Evolutionary conservation across 1,140 invertebrate genomes (phyloP), one percentile per base, ranked within the genome.

Genomic region (Ostrea denselamellosa): DNA sequence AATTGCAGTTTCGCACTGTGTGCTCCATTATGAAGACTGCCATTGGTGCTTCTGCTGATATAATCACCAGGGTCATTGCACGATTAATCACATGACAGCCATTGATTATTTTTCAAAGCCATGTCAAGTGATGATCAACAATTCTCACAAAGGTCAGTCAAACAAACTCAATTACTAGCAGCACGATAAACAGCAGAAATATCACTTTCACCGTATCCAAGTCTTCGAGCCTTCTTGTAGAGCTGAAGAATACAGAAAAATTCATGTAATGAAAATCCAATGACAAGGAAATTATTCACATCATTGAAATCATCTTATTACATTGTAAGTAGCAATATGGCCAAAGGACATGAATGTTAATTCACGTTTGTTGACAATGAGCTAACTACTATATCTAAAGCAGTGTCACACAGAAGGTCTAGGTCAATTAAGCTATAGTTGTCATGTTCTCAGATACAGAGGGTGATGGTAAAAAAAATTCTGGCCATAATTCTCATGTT

Each of bases 131-230:
- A 77, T n/a, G n/a, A 5, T 62, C 17, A 14, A 77, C 12, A 22
- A 71, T 12, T 71, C 22, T 71, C 65, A 77, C 68, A 77, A 28
- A 12, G 14, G 22, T 77, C 25, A 3, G 22, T 28, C 68, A 44
- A 10, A 28, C 25, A 77, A 17, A 34, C 44, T 85, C 83, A 85
- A 28, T 85, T 85, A 34, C 90, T 91, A 19, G 93, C 91, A 54
- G 93, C 94, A 83, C 92, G 97, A 95, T 98, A 99, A 88, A 99
- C 97, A 85, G 98, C 97, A 89, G 98, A 97, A 19, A 97, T 97
- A 95, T 99, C 98, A 94, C 98, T 97, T 92, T 97, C 97, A 19
- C 97, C 97, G 93, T 98, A 99, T 19, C 98, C 98, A 86, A 98
- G 96, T 85, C 97, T 96, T 94, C 98, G 98, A 83, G 98, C 98